These are phyloP conservation scores for Melanotaenia boesemani DNA, from an alignment of 2,797 vertebrate species.

Conservation along the genomic window DNA sequence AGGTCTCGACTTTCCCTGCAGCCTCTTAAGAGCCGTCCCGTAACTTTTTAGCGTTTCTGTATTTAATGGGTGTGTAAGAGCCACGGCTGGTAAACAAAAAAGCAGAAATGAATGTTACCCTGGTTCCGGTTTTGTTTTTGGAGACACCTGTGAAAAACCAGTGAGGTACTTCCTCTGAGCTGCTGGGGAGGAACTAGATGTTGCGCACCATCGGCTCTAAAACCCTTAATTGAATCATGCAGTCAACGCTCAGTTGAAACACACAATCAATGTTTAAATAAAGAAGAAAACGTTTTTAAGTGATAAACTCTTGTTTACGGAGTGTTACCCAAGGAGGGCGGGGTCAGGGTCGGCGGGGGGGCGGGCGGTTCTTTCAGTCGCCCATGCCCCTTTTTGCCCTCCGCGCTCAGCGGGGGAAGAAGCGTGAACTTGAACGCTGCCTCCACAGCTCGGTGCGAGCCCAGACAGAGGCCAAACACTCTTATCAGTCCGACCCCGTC, in stretches of 20 bases:
- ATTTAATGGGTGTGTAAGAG: background rate
- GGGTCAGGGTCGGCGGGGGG: constrained; percentile 63
- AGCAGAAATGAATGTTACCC: constrained; percentile 43
- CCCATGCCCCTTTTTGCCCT: constrained; percentile 74
- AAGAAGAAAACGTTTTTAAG: background rate
- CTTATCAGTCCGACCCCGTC: constrained; percentile 38
- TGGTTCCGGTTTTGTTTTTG: constrained; percentile 54
- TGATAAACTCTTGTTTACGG: background rate
- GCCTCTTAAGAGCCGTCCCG: background rate
- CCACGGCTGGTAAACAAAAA: constrained; percentile 30
- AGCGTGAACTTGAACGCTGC: constrained; percentile 86
- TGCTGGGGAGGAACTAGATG: constrained; percentile 34
- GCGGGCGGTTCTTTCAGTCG: constrained; percentile 75
- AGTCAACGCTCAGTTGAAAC: background rate
- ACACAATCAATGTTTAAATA: background rate
- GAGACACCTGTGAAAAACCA: constrained; percentile 72
- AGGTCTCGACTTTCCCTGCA: background rate
- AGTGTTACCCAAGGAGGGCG: constrained; percentile 60
- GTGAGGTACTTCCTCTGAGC: constrained; percentile 63
- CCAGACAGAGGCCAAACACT: constrained; percentile 52
- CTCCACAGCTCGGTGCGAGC: constrained; percentile 58
- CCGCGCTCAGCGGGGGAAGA: constrained; percentile 68
- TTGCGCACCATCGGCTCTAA: constrained; percentile 7
- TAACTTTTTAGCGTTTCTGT: constrained; percentile 5
- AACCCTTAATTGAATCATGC: constrained; percentile 13